Conservation (phyloP, 2,888 invertebrate genomes). For the Zele albiditarsus region DNA sequence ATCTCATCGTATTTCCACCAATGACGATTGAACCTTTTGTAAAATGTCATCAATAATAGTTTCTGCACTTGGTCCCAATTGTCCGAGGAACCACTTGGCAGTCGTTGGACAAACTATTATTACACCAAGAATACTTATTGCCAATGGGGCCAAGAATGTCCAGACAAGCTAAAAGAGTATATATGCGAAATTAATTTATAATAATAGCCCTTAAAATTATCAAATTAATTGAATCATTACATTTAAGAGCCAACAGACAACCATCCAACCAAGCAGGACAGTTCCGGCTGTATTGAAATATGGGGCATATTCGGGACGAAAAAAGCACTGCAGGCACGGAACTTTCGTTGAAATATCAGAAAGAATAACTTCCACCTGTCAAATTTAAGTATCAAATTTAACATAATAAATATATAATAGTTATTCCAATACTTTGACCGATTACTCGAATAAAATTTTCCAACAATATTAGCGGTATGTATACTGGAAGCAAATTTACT, state of each 20-base stretch:
- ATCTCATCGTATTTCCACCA: constrained; percentile 44
- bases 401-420: neutral
- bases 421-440: neutral
- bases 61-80: constrained; percentile 54
- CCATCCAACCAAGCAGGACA: constrained; percentile 64
- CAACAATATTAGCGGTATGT: neutral
- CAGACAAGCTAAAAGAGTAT: constrained; percentile 55
- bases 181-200: constrained; percentile 15
- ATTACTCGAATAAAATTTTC: neutral
- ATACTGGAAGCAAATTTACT: constrained; percentile 4
- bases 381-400: neutral
- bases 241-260: constrained; percentile 63
- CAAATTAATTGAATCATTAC: constrained; percentile 48
- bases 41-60: constrained; percentile 44
- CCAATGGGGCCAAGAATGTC: constrained; percentile 56
- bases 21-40: constrained; percentile 45
- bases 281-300: constrained; percentile 63
- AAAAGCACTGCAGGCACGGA: constrained; percentile 54
- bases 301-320: constrained; percentile 57
- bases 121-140: constrained; percentile 57
- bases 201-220: neutral
- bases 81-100: constrained; percentile 55
- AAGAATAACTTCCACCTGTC: constrained; percentile 53
- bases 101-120: constrained; percentile 62
- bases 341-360: constrained; percentile 57